Base-by-base conservation (phyloP, 2,113 vertebrate species). In the Falcunculus frontatus region DNA sequence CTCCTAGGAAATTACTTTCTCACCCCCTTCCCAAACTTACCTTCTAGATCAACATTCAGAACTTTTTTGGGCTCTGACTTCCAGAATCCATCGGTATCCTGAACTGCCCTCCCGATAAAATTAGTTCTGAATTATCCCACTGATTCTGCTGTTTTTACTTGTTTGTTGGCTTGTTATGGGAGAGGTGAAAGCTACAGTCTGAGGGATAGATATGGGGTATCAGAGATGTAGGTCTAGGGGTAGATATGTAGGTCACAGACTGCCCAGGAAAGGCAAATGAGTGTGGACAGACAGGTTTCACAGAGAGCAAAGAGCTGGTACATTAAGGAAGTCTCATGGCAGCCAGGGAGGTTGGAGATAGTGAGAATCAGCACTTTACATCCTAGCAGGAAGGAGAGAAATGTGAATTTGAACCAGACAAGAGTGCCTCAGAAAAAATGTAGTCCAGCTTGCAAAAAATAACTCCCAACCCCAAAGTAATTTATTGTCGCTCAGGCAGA, bases 401-500 rank as follows among this genome's bases (percentile, higher is more conserved):
- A 77, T 32, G 32, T 16, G 29, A 70, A 77, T 78, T 22, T 87
- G 60, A 88, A 83, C 30, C 64, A 88, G 53, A 69, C 15, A 26
- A 78, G 46, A 42, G 13, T 46, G 55, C 53, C 56, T 93, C 13
- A 68, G 75, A 63, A 75, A 87, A 59, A 72, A 68, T 12, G 44
- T 33, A 88, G 35, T 63, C 46, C 75, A 65, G 35, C 55, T 91
- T 76, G 81, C 87, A 77, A 85, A 84, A 82, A 86, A 74, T 30
- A 81, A 39, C 30, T 87, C 16, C 82, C 68, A 72, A 56, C 18
- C 46, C 73, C 11, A 1, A 90, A 35, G 80, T 92, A 60, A 94
- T 96, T 96, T 97, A 96, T 96, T 96, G 56, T 90, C 16, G 4
- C 49, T 90, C 79, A 80, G 47, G 72, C 49, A 19, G 73, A 60